Evolutionary conservation across 2,113 vertebrate species (phyloP), one percentile per base, ranked within the genome.

Genomic region (Scortum barcoo): DNA sequence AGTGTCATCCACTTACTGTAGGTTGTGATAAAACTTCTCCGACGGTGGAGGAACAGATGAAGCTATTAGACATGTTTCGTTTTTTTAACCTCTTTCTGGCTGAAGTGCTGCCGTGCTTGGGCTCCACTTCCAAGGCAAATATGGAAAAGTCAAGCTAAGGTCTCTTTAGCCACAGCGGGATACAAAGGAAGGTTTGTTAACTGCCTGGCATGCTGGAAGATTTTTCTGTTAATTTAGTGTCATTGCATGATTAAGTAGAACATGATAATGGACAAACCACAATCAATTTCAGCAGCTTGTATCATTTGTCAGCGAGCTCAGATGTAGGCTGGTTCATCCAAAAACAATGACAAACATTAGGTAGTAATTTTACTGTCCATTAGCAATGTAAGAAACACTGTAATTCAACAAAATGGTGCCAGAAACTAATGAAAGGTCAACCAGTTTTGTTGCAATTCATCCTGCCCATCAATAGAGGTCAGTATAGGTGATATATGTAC

Each of bases 141-240:
- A 54, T 78, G 74, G 48, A 75, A 33, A 81, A 76, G 54, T 84
- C 58, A 19, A 7, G 12, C 40, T 48, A 36, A 62, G 30, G 40
- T 50, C 20, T 63, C 33, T 30, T 38, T 2, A 51, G 48, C 40
- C 24, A 22, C 24, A 24, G 0, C 1, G 24, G 68, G 38, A 50
- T 7, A 77, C 71, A 70, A 80, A 77, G 68, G 66, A 42, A 60
- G 68, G 17, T 8, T 61, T 73, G 66, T 76, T 67, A 50, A 22
- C 20, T 11, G 20, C 24, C 1, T 57, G 65, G 56, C 13, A 22
- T 7, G 17, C 6, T 3, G 30, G 50, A 57, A 57, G 33, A 40
- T 12, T 22, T 72, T 68, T 61, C 51, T 72, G 33, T 40, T 75
- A 7, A 51, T 78, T 68, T 51, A 51, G 40, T 30, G 33, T 38